Percentiles rank a stretch among this genome's conserved stretches.
These are phyloP conservation scores for Sinella curviseta DNA, from an alignment of 1,140 invertebrate genomes.

Conservation along the genomic window DNA sequence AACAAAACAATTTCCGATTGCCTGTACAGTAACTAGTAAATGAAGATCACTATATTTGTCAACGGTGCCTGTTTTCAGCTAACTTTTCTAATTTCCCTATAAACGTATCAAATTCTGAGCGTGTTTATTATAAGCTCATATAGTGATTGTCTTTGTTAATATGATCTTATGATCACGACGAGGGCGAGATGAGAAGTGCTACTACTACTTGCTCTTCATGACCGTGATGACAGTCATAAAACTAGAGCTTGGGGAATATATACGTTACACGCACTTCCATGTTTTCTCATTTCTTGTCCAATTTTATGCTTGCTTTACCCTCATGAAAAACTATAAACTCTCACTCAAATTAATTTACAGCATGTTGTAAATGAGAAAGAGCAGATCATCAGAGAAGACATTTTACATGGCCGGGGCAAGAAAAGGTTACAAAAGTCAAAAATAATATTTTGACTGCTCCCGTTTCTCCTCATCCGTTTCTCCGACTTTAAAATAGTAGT, in stretches of 20 bases:
- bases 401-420: background rate
- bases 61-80: background rate
- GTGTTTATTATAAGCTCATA: background rate
- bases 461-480: background rate
- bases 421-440: slow-evolving; percentile 2
- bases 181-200: background rate
- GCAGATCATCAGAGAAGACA: background rate
- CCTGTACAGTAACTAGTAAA: too few relatives aligned
- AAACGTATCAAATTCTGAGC: background rate
- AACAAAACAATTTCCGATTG: too few relatives aligned
- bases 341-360: slow-evolving; percentile 17
- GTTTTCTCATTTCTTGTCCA: background rate
- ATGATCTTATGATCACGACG: background rate
- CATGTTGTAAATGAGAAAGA: slow-evolving; percentile 11
- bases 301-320: slow-evolving; percentile 8
- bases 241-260: background rate
- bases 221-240: slow-evolving; percentile 6
- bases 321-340: background rate
- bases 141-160: background rate
- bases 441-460: slow-evolving; percentile 15
- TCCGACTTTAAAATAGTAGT: background rate
- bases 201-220: background rate
- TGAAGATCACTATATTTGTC: too few relatives aligned
- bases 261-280: background rate
- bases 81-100: background rate